A percentile compares a stretch with the other conserved stretches of the same genome.
These are phyloP conservation scores for Ochropleura plecta DNA, from an alignment of 2,888 invertebrate genomes.

Conservation along the genomic window DNA sequence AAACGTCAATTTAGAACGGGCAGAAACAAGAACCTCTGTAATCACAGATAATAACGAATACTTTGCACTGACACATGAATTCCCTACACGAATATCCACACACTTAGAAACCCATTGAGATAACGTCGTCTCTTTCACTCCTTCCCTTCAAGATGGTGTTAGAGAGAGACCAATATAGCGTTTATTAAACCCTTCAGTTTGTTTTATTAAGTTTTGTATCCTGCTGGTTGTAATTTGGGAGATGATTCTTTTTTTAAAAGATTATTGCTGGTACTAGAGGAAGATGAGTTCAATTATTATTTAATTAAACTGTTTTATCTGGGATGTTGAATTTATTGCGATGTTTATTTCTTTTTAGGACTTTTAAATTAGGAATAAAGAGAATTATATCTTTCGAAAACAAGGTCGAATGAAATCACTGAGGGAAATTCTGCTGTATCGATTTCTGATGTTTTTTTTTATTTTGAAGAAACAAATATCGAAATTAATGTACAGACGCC, in stretches of 20 bases:
- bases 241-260: conserved; percentile 39
- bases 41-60: conserved; percentile 60
- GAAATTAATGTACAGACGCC: not conserved
- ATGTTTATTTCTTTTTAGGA: conserved; percentile 7
- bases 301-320: conserved; percentile 27
- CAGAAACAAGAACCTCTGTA: conserved; percentile 58
- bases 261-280: conserved; percentile 11
- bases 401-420: not conserved
- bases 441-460: not conserved
- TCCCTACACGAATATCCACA: conserved; percentile 45
- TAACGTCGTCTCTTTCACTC: conserved; percentile 32
- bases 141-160: not conserved
- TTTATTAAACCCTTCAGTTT: conserved; percentile 40
- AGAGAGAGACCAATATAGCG: conserved; percentile 14
- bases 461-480: not conserved
- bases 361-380: not conserved
- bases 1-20: conserved; percentile 45
- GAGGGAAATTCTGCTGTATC: not conserved
- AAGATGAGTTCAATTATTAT: conserved; percentile 14
- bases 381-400: not conserved
- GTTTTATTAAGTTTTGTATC: conserved; percentile 56
- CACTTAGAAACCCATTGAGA: conserved; percentile 39
- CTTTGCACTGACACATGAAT: conserved; percentile 60
- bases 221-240: conserved; percentile 42
- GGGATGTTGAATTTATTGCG: conserved; percentile 5